Evolutionary conservation across 2,113 vertebrate species (phyloP).

Genomic region (Erythrolamprus reginae): DNA sequence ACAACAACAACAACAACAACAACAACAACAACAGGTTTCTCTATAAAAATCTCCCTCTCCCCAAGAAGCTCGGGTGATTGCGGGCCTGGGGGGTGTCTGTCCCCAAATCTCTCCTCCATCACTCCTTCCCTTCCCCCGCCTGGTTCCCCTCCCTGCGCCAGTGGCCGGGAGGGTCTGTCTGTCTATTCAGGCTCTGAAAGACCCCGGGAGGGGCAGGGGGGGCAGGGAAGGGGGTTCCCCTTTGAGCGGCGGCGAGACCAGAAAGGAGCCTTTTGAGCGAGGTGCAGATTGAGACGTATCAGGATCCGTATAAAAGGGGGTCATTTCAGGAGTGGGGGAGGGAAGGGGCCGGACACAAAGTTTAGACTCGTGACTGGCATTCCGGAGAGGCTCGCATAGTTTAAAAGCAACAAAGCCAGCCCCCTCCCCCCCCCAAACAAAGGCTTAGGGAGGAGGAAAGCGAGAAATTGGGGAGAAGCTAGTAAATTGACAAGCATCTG

Average conservation of each 20-base stretch:
- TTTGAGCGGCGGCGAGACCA: conserved; percentile 64
- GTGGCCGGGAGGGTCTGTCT: background rate
- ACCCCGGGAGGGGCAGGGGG: background rate
- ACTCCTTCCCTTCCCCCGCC: conserved; percentile 43
- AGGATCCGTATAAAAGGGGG: conserved; percentile 96
- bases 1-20: no score
- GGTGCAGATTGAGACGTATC: conserved; percentile 99
- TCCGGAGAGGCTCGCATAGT: conserved; percentile 99
- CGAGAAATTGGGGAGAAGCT: conserved; percentile 86
- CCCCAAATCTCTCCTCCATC: conserved; percentile 75
- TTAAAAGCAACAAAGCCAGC: conserved; percentile 97
- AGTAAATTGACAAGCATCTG: conserved; percentile 94
- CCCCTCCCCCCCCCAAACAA: conserved; percentile 19
- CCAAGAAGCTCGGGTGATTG: conserved; percentile 63
- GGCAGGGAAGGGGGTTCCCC: background rate
- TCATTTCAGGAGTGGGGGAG: conserved; percentile 99
- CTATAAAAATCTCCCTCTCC: no score
- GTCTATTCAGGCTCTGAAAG: background rate
- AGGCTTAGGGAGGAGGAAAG: conserved; percentile 76
- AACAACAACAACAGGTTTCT: no score
- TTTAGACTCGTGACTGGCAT: conserved; percentile 99
- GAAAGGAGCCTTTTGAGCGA: conserved; percentile 77
- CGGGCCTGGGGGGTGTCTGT: conserved; percentile 62
- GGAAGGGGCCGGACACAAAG: conserved; percentile 98
- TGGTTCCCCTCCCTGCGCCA: conserved; percentile 57